Evolutionary conservation across 2,113 vertebrate genomes (phyloP), one percentile per base, ranked within the genome.

Genomic region (Heliornis fulica): DNA sequence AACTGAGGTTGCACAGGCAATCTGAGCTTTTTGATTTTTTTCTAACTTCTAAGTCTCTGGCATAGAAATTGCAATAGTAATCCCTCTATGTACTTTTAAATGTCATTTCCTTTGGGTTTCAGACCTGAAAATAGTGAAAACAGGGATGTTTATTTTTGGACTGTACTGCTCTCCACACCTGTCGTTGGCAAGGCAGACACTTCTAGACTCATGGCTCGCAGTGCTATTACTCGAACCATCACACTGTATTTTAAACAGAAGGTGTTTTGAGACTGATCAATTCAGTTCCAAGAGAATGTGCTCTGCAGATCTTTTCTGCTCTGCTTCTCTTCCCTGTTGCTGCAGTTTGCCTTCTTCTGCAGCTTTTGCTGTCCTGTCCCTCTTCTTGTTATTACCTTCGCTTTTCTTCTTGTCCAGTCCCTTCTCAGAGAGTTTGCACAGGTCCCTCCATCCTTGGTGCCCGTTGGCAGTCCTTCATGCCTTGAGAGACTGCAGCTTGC

Each of bases 401-500:
- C 13, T 78, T 31, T 63, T 91, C 40, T 70, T 71, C 31, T 13
- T 61, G 18, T 59, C 54, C 32, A 34, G 11, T 7, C 26, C 19
- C 4, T 84, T 74, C n/a, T 82, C 45, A n/a, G n/a, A n/a, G n/a
- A n/a, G 3, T 48, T 76, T 38, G 22, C 36, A 26, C 22, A 56
- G 70, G 12, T 13, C 57, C 17, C 9, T 17, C 13, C 23, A 50
- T 38, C 13, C 13, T 22, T n/a, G 36, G 16, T 77, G 36, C 11
- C 54, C 5, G 0, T 11, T 10, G 34, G 19, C 19, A 83, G 23
- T 65, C 25, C 45, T 75, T 2, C 0, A 4, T 43, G 12, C 28
- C 19, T 40, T 22, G 40, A 56, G n/a, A 71, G 40, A 53, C 20
- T 53, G 43, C 59, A 69, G 6, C 6, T 79, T 40, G 13, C 66